Evolutionary conservation across 1,140 invertebrate genomes (phyloP).

Genomic region (Lordiphosa mommai): DNA sequence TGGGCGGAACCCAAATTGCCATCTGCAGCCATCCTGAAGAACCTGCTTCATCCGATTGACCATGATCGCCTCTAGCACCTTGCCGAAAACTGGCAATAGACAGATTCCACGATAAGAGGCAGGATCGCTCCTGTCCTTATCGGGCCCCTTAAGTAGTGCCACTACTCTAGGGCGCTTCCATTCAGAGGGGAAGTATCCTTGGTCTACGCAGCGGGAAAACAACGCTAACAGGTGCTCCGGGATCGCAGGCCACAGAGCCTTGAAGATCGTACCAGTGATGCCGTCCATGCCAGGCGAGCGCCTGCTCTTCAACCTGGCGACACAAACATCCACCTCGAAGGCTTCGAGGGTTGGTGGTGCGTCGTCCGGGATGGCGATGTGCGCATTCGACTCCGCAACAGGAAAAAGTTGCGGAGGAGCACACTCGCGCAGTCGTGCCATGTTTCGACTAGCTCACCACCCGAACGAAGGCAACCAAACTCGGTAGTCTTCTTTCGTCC

Average conservation of each 20-base stretch:
- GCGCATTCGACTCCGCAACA: constrained; percentile 7
- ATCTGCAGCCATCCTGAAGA: no score
- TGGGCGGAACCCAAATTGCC: no score
- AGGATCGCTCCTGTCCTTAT: constrained; percentile 4
- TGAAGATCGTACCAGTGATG: constrained; percentile 19
- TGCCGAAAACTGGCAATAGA: neutral
- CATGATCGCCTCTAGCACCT: no score
- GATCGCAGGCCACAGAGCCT: constrained; percentile 11
- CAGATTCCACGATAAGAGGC: neutral
- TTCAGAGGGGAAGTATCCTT: constrained; percentile 6
- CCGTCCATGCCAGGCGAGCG: constrained; percentile 18
- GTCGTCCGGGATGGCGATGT: neutral
- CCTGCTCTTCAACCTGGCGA: constrained; percentile 18
- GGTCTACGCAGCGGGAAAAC: constrained; percentile 4
- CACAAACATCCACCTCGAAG: constrained; percentile 7
- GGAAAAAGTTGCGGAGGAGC: neutral
- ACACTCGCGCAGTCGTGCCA: constrained; percentile 18
- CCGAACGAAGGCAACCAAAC: constrained; percentile 5
- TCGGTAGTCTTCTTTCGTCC: constrained; percentile 5
- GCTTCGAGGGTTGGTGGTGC: constrained; percentile 1
- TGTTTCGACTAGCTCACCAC: constrained; percentile 6
- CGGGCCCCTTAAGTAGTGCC: constrained; percentile 4
- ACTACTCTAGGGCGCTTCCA: constrained; percentile 6
- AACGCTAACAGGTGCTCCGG: constrained; percentile 8
- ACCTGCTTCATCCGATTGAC: no score